These are phyloP conservation scores for Trinectes maculatus DNA, from an alignment of 2,113 vertebrate genomes.

Conservation along the genomic window DNA sequence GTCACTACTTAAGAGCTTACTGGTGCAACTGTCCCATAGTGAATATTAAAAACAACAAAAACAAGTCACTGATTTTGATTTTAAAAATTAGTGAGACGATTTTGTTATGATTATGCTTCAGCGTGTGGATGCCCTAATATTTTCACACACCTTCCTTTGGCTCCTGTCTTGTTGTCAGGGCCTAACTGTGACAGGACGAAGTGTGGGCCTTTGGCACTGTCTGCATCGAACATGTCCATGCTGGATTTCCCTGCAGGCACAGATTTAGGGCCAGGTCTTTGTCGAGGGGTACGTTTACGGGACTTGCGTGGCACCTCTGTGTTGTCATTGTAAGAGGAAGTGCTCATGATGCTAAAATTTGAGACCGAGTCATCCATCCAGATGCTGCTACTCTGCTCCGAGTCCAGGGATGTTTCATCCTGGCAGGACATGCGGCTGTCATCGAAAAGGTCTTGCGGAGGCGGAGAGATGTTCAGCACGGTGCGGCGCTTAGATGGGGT, in stretches of 20 bases:
- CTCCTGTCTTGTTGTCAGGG: conserved; percentile 91
- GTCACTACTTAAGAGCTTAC: neutral
- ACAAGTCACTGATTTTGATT: neutral
- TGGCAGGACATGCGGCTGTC: conserved; percentile 98
- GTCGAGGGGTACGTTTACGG: conserved; percentile 96
- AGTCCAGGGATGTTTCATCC: conserved; percentile 90
- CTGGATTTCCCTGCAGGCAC: conserved; percentile 87
- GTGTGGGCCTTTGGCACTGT: conserved; percentile 99
- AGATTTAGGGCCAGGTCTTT: conserved; percentile 93
- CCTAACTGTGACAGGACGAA: conserved; percentile 98
- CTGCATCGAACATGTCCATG: conserved; percentile 98
- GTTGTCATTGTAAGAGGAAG: conserved; percentile 98
- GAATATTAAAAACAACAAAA: neutral
- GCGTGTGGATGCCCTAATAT: no score
- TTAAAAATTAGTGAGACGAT: no score
- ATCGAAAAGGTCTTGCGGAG: conserved; percentile 96
- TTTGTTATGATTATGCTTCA: no score
- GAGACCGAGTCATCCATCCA: conserved; percentile 98
- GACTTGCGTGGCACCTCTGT: conserved; percentile 98
- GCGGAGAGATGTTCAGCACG: conserved; percentile 96
- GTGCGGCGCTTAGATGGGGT: conserved; percentile 93
- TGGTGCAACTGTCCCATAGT: neutral
- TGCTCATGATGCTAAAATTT: conserved; percentile 98
- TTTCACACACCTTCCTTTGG: conserved; percentile 88
- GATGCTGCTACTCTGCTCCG: conserved; percentile 98